Conservation (phyloP, 2,888 invertebrate species). For the Eristalis intricaria region DNA sequence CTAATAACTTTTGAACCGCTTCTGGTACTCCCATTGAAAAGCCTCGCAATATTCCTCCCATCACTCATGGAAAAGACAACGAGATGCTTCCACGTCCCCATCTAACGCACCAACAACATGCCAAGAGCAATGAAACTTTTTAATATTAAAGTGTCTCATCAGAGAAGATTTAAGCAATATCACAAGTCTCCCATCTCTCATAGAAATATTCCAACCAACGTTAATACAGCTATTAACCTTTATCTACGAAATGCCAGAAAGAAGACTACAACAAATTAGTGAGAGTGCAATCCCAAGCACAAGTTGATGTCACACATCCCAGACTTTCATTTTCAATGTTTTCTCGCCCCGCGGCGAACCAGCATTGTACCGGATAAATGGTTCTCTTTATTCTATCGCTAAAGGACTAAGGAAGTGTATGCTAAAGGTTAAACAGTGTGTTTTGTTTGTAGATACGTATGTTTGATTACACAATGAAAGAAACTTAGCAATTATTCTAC, state of each 20-base stretch:
- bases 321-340: constrained; percentile 13
- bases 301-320: constrained; percentile 27
- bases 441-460: constrained; percentile 44
- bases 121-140: no score
- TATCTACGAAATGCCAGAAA: constrained; percentile 18
- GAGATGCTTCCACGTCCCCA: background rate
- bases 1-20: no score
- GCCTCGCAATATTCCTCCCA: no score
- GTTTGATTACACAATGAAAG: constrained; percentile 52
- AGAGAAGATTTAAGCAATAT: no score
- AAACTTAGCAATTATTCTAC: constrained; percentile 66
- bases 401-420: constrained; percentile 26
- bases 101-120: no score
- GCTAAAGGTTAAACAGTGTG: constrained; percentile 61
- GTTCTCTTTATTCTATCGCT: constrained; percentile 45
- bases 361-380: constrained; percentile 38
- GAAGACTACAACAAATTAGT: constrained; percentile 53
- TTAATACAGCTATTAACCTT: background rate
- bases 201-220: background rate
- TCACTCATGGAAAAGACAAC: background rate
- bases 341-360: constrained; percentile 12
- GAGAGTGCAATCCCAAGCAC: constrained; percentile 29
- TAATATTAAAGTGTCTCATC: no score
- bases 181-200: no score
- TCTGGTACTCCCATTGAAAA: no score